These are phyloP conservation scores for Plutella xylostella DNA, from an alignment of 2,888 invertebrate species.

Conservation along the genomic window DNA sequence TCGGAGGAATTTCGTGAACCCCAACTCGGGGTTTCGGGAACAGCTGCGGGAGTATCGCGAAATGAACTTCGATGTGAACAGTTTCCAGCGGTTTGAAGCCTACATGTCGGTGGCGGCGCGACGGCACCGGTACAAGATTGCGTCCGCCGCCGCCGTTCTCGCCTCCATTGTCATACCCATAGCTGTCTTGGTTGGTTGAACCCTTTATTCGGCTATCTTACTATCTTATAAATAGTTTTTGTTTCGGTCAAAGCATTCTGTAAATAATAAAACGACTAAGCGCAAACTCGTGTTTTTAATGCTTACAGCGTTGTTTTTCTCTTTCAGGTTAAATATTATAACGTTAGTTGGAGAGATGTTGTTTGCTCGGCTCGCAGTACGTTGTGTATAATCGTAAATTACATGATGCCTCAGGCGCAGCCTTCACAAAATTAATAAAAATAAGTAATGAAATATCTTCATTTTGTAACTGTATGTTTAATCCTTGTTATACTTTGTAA, in stretches of 20 bases:
- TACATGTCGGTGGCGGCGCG: constrained; percentile 48
- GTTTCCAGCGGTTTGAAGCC: constrained; percentile 44
- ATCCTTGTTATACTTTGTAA: no score
- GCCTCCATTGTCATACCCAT: constrained; percentile 48
- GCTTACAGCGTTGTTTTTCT: constrained; percentile 9
- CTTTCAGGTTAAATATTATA: constrained; percentile 11
- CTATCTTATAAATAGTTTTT: neutral
- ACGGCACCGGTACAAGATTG: constrained; percentile 51
- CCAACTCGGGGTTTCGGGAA: constrained; percentile 94
- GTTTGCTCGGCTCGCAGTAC: no score
- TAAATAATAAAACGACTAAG: neutral
- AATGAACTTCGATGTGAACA: constrained; percentile 44
- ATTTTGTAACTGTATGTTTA: no score
- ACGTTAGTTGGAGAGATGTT: neutral
- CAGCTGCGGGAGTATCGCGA: constrained; percentile 80
- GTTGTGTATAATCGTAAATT: no score
- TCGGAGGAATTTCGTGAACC: constrained; percentile 90
- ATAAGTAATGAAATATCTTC: no score
- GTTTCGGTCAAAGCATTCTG: neutral
- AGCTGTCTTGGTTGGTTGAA: constrained; percentile 36
- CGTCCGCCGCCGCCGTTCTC: constrained; percentile 42
- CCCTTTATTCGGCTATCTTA: neutral
- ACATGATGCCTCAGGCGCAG: no score
- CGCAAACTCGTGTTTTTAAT: neutral
- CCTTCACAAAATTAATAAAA: no score